Percentiles rank a stretch among this genome's conserved stretches.
These are phyloP conservation scores for Rhineura floridana DNA, from an alignment of 2,113 vertebrate species.

Conservation along the genomic window DNA sequence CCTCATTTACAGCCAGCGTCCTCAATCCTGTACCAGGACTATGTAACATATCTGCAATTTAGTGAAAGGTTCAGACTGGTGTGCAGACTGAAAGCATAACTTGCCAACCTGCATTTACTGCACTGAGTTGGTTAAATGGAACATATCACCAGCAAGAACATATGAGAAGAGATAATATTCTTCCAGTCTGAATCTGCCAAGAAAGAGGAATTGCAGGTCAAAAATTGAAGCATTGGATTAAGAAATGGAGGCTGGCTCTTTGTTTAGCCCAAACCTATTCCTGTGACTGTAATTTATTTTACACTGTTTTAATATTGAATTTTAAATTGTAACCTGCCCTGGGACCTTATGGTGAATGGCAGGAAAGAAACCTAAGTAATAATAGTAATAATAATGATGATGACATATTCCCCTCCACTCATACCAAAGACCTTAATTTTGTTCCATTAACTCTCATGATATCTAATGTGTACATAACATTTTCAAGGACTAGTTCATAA, in stretches of 20 bases:
- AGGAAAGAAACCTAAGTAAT: too few species aligned
- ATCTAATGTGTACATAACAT: background rate
- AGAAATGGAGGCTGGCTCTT: background rate
- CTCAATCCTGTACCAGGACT: background rate
- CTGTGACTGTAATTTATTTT: too few species aligned
- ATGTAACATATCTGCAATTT: background rate
- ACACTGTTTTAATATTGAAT: too few species aligned
- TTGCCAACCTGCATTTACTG: background rate
- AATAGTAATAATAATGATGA: too few species aligned
- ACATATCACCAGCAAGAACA: background rate
- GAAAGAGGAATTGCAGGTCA: background rate
- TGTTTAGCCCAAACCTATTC: background rate
- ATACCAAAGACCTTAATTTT: background rate
- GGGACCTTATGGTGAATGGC: too few species aligned
- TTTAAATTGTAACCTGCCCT: too few species aligned
- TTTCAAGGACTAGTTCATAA: background rate
- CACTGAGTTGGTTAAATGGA: background rate
- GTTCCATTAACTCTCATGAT: background rate
- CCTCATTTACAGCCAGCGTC: background rate
- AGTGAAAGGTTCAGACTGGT: background rate
- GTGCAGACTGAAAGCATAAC: background rate
- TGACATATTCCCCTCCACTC: background rate
- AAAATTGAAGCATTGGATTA: background rate
- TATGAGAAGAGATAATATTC: background rate
- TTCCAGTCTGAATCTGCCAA: background rate